phyloP scores from a whole-genome alignment of 1,140 invertebrate species.

The Helicoverpa armigera region DNA sequence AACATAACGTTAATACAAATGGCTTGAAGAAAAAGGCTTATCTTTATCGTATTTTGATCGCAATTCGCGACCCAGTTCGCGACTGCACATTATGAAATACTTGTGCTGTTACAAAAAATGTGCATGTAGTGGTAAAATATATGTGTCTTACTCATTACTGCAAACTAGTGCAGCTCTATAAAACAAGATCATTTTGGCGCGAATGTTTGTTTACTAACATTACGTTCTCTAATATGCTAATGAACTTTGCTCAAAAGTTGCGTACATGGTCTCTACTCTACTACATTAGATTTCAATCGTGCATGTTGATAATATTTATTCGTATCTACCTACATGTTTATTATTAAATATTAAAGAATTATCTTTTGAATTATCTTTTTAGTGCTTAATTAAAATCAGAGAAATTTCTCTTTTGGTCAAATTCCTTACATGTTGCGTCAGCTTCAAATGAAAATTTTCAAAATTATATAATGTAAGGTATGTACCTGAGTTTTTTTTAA shows the following conservation, averaged over 20 bases:
- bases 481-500: too few species aligned
- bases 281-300: neutral
- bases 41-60: conserved; percentile 42
- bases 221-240: conserved; percentile 40
- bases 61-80: conserved; percentile 53
- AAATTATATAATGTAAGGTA: neutral
- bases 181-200: conserved; percentile 38
- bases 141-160: neutral
- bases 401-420: conserved; percentile 23
- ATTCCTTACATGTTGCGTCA: conserved; percentile 15
- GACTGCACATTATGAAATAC: conserved; percentile 56
- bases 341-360: too few species aligned
- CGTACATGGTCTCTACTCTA: conserved; percentile 5
- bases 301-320: too few species aligned
- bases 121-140: conserved; percentile 15
- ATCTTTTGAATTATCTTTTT: too few species aligned
- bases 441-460: neutral
- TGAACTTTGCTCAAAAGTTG: neutral
- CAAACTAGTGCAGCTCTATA: neutral
- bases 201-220: conserved; percentile 51
- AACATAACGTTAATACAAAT: conserved; percentile 19
- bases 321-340: too few species aligned
- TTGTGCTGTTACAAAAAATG: conserved; percentile 14
- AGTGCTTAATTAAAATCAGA: too few species aligned
- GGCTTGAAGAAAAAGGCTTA: conserved; percentile 24